Conservation (phyloP, 1,140 invertebrate species). For the Laupala kohalensis region DNA sequence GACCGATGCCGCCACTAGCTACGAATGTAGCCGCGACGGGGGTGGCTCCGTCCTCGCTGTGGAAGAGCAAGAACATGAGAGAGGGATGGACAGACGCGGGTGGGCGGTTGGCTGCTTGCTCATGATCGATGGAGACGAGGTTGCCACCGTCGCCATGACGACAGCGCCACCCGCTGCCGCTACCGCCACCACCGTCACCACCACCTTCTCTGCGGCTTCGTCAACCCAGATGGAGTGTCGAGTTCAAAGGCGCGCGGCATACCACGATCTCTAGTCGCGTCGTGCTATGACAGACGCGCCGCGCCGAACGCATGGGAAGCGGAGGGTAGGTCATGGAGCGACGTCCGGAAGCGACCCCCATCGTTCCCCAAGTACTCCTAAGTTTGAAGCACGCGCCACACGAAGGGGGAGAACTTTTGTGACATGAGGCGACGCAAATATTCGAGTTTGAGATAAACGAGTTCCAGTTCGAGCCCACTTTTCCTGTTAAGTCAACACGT, state of each 20-base stretch:
- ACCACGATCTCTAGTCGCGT: background rate
- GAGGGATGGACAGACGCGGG: background rate
- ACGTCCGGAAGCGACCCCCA: background rate
- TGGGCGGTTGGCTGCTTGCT: background rate
- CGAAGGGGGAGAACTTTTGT: background rate
- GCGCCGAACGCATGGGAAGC: too few relatives aligned
- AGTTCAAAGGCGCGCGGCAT: background rate
- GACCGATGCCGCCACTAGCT: background rate
- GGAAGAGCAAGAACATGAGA: too few relatives aligned
- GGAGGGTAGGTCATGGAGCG: too few relatives aligned
- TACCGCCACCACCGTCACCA: background rate
- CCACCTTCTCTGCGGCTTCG: too few relatives aligned
- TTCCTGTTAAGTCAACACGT: background rate
- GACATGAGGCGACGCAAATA: background rate
- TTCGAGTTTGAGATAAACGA: background rate
- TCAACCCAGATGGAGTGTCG: background rate
- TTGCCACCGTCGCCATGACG: background rate
- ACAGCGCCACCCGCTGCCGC: background rate
- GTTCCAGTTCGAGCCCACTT: background rate
- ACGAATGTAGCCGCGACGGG: too few relatives aligned
- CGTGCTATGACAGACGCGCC: too few relatives aligned
- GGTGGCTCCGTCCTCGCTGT: too few relatives aligned
- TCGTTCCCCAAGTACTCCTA: too few relatives aligned
- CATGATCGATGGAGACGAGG: background rate
- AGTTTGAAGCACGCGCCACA: too few relatives aligned